These are phyloP conservation scores for Zygaena filipendulae DNA, from an alignment of 2,888 invertebrate species.

Conservation along the genomic window DNA sequence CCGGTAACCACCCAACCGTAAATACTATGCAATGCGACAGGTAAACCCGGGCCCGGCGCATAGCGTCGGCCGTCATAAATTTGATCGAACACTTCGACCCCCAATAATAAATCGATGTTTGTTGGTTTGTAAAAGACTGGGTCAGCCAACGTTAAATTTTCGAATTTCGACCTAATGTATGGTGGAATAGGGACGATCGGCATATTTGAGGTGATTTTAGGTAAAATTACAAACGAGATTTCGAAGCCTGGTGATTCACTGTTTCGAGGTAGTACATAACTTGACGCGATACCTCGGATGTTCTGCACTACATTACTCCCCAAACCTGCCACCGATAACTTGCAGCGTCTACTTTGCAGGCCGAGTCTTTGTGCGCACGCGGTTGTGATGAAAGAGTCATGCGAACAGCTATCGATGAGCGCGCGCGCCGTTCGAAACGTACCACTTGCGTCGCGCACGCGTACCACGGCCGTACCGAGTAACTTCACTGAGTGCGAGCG, in stretches of 20 bases:
- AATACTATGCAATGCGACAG: conserved; percentile 5
- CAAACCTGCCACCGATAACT: conserved; percentile 1
- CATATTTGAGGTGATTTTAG: not conserved
- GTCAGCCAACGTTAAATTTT: conserved; percentile 1
- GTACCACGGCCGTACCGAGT: too few relatives aligned
- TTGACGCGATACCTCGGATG: conserved; percentile 3
- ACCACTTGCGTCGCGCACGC: too few relatives aligned
- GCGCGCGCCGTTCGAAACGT: too few relatives aligned
- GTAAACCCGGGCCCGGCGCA: conserved; percentile 4
- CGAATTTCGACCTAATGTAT: not conserved
- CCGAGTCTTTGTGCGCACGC: conserved; percentile 5
- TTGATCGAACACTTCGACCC: too few relatives aligned
- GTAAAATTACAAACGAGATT: not conserved
- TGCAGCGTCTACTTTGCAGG: conserved; percentile 3
- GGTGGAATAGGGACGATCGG: not conserved
- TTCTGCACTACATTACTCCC: conserved; percentile 2
- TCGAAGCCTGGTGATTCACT: not conserved
- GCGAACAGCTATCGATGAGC: conserved; percentile 6
- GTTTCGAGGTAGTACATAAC: conserved; percentile 3
- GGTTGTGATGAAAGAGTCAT: conserved; percentile 5
- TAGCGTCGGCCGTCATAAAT: too few relatives aligned
- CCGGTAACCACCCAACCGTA: conserved; percentile 9
- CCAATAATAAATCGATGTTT: too few relatives aligned
- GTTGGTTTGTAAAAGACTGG: too few relatives aligned
- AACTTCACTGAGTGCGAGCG: too few relatives aligned